Evolutionary conservation across 2,797 vertebrate species (phyloP).

Genomic region (Coregonus sp.): DNA sequence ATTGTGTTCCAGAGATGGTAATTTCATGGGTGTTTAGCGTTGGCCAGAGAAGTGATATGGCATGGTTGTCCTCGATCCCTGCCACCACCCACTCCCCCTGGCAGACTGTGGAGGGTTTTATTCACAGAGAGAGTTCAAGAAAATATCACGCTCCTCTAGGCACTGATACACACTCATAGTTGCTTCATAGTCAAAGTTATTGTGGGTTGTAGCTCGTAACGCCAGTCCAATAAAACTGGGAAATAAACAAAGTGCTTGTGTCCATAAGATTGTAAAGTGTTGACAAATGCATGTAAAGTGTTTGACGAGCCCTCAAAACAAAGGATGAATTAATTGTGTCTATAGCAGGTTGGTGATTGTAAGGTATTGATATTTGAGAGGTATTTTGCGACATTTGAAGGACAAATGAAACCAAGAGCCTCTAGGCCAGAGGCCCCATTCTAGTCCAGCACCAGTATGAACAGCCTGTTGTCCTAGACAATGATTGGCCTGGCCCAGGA

Average conservation of each 20-base stretch:
- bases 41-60: neutral
- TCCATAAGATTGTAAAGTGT: neutral
- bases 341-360: too few species aligned
- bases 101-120: neutral
- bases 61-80: neutral
- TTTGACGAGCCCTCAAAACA: neutral
- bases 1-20: neutral
- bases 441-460: too few species aligned
- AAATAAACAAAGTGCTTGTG: neutral
- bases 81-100: neutral
- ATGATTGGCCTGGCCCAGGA: neutral
- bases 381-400: neutral
- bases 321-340: too few species aligned
- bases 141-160: neutral
- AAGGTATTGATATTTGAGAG: too few species aligned
- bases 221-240: neutral
- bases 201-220: neutral
- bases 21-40: slow-evolving; percentile 1
- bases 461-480: too few species aligned
- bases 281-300: neutral
- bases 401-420: too few species aligned
- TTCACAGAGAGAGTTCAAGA: neutral
- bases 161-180: neutral
- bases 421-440: too few species aligned
- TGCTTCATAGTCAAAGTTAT: neutral